Evolutionary conservation across 2,113 vertebrate species (phyloP), one percentile per base, ranked within the genome.

Genomic region (Amphiprion percula): DNA sequence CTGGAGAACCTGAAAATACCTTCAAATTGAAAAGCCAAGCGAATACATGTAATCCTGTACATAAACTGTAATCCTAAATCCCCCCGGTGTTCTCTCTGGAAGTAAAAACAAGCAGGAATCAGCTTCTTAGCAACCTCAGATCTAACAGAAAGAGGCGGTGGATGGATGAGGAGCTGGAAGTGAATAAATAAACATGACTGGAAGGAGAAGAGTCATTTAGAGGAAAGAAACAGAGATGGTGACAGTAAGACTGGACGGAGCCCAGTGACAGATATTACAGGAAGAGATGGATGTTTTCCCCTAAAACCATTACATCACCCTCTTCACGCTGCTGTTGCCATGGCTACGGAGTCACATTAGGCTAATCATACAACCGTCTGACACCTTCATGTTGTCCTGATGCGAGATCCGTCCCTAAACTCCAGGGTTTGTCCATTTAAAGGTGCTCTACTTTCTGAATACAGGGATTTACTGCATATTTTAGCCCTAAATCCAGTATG

Each of bases 281-380:
- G 8, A 61, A 50, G 55, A 85, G 55, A 88, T 74, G 74, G 75
- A 84, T 30, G 52, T 55, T 85, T 26, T 82, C 65, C 52, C 49
- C 75, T 54, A 79, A 89, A 72, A 81, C 4, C 21, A 85, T 91
- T 85, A 87, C 90, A 89, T 91, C 92, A 89, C 55, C 83, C 71
- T 78, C 55, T 68, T 68, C 82, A 89, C 73, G 54, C 47, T 78
- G 55, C 77, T 83, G 90, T 93, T 87, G 84, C 89, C 77, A 91
- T 92, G 87, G 80, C 64, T 60, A 90, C 85, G 17, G 50, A 72
- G 80, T 86, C 82, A 76, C 74, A 91, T 90, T 86, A 89, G 60
- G 55, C 60, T 74, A 68, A 84, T 87, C 82, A 56, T 41, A 54
- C 49, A 16, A 55, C 62, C 21, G 70, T 85, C 85, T 79, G 86